Conservation (phyloP, 2,797 vertebrate species). For the Pseudochirops cupreus region DNA sequence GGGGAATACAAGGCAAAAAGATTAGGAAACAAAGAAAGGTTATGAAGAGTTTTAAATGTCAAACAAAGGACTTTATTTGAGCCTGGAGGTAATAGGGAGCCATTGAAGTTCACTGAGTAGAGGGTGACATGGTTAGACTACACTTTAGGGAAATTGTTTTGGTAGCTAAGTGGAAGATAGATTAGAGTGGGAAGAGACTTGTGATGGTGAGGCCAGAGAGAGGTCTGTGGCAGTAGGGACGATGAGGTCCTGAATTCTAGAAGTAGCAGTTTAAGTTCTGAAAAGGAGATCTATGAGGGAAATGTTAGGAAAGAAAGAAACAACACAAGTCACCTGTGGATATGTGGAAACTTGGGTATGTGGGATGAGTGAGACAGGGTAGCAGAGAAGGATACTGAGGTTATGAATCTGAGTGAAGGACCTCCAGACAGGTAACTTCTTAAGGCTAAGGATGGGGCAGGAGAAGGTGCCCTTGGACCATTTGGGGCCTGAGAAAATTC, state of each 20-base stretch:
- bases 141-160: not conserved
- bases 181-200: not conserved
- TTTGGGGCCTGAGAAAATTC: not conserved
- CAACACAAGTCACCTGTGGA: not conserved
- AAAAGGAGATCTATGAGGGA: not conserved
- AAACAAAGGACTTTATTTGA: not conserved
- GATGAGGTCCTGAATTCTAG: not conserved
- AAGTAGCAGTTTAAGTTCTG: not conserved
- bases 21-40: not conserved
- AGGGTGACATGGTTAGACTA: not conserved
- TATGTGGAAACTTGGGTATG: not conserved
- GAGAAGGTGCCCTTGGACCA: too few relatives aligned
- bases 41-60: not conserved
- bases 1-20: not conserved
- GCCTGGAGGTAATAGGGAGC: not conserved
- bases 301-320: not conserved
- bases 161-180: not conserved
- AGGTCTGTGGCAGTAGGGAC: not conserved
- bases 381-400: not conserved
- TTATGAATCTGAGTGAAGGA: not conserved
- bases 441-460: not conserved
- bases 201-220: not conserved
- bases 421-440: not conserved
- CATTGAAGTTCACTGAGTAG: not conserved
- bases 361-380: not conserved